These are phyloP conservation scores for Pemphigus obesinymphae DNA, from an alignment of 1,140 invertebrate species.

Conservation along the genomic window DNA sequence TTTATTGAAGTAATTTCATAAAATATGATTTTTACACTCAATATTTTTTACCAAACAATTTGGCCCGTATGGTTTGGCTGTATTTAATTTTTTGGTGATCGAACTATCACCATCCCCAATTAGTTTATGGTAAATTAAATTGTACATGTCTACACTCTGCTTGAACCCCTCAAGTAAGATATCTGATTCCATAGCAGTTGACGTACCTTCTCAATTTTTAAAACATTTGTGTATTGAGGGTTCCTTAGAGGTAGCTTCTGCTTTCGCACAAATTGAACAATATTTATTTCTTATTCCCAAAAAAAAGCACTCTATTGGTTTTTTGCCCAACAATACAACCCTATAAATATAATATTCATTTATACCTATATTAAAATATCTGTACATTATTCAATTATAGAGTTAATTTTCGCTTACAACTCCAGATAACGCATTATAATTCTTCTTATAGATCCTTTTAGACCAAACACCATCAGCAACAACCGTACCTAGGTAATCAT, in stretches of 20 bases:
- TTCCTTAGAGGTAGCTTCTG: neutral
- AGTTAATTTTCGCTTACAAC: too few relatives aligned
- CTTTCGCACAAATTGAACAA: neutral
- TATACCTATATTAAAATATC: neutral
- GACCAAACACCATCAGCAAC: neutral
- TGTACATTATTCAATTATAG: too few relatives aligned
- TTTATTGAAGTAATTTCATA: too few relatives aligned
- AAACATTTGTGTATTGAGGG: neutral
- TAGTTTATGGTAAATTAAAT: too few relatives aligned
- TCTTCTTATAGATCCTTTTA: neutral
- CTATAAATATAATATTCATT: neutral
- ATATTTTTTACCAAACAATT: too few relatives aligned
- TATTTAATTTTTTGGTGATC: too few relatives aligned
- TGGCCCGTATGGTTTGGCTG: too few relatives aligned
- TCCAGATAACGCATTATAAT: neutral
- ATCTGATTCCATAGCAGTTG: neutral
- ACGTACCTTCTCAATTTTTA: slow-evolving; percentile 4
- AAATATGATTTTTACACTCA: too few relatives aligned
- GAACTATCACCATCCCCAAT: too few relatives aligned
- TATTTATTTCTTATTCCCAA: slow-evolving; percentile 43
- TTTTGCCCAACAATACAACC: neutral
- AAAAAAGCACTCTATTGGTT: slow-evolving; percentile 45
- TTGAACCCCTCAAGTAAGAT: slow-evolving; percentile 49
- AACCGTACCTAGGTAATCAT: too few relatives aligned
- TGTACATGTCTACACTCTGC: slow-evolving; percentile 47